These are phyloP conservation scores for Teinopalpus imperialis DNA, from an alignment of 2,888 invertebrate species.

Conservation along the genomic window DNA sequence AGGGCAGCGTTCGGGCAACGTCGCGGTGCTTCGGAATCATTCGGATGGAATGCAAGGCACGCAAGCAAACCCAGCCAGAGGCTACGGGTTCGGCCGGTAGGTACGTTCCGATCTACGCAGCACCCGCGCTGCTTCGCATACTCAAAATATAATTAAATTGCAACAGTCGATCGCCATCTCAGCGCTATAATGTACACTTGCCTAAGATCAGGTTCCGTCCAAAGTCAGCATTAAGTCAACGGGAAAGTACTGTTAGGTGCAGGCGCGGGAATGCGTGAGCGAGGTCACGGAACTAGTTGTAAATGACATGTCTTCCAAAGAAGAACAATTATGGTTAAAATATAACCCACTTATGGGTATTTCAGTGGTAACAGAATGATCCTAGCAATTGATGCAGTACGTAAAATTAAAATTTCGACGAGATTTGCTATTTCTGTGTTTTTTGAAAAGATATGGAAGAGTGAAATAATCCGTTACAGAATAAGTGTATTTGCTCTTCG, in stretches of 20 bases:
- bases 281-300: slow-evolving; percentile 82
- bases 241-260: slow-evolving; percentile 82
- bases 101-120: slow-evolving; percentile 62
- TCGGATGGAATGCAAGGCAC: slow-evolving; percentile 73
- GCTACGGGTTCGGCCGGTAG: slow-evolving; percentile 54
- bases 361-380: slow-evolving; percentile 1
- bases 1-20: slow-evolving; percentile 48
- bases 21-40: slow-evolving; percentile 57
- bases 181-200: slow-evolving; percentile 72
- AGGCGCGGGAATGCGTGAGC: slow-evolving; percentile 82
- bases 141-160: slow-evolving; percentile 80
- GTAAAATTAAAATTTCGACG: neutral
- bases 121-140: slow-evolving; percentile 62
- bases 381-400: neutral
- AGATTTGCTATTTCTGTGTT: too few relatives aligned
- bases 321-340: slow-evolving; percentile 64
- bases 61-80: slow-evolving; percentile 51
- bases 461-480: too few relatives aligned
- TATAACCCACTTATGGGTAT: slow-evolving; percentile 32
- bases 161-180: slow-evolving; percentile 72
- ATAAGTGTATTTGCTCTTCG: neutral
- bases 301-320: slow-evolving; percentile 68
- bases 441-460: too few relatives aligned
- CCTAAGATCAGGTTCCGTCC: slow-evolving; percentile 79
- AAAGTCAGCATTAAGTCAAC: slow-evolving; percentile 80